Evolutionary conservation across 2,113 vertebrate species (phyloP), one percentile per base, ranked within the genome.

Genomic region (Isichthys henryi): DNA sequence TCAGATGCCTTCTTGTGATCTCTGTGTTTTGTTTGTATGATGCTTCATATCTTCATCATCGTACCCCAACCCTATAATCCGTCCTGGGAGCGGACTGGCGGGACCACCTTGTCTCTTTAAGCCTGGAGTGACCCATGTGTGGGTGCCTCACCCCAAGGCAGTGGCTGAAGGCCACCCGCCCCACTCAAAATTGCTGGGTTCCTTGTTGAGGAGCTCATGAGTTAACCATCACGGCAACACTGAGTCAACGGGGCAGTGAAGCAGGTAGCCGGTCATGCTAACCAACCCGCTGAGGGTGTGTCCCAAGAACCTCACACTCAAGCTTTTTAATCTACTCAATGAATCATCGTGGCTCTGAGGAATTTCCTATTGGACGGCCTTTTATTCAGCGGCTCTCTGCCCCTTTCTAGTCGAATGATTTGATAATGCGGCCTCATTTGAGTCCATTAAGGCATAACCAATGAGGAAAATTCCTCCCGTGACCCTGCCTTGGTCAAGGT

Each of bases 301-400:
- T 74, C 48, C 62, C 48, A 15, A 35, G 62, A 52, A 74, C 62
- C 11, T 87, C 85, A 27, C 23, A 2, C 21, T 17, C 17, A 87
- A 84, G 77, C 6, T n/a, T 77, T 87, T 87, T 87, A 77, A 87
- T 87, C 58, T 52, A 87, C 87, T 88, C 77, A 90, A 90, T 87
- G 84, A 87, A 87, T 27, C 84, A 45, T 77, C 84, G 10, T 17
- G 84, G 85, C 50, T 90, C 23, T 5, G 62, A 87, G 85, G 48
- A 80, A 87, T 74, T 80, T 23, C 35, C 80, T 89, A 53, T 56
- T 80, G 31, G 58, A 89, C 27, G 7, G 62, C 31, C 21, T 49
- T 39, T 1, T 52, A 23, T 53, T 90, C 21, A 6, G 5, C 49
- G 9, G 85, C n/a, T 1, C n/a, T 19, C n/a, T 49, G 39, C 43